Conservation (phyloP, 2,888 invertebrate genomes). For the Helleia helle region DNA sequence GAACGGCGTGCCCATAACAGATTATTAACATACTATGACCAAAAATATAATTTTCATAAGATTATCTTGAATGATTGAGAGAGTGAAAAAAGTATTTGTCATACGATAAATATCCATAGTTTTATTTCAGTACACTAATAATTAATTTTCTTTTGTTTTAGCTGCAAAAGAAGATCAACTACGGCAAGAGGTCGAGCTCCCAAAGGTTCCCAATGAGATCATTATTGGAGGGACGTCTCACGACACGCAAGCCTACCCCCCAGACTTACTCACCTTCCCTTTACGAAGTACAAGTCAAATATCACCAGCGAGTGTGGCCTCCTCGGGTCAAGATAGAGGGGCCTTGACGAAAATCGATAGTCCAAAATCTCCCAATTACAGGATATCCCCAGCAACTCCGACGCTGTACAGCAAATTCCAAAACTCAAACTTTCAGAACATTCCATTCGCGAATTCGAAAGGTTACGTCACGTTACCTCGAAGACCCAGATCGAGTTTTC, state of each 20-base stretch:
- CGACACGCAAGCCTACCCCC: slow-evolving; percentile 80
- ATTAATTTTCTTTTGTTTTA: slow-evolving; percentile 35
- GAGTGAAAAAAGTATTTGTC: too few species aligned
- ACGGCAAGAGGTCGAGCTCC: slow-evolving; percentile 74
- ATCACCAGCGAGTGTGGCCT: slow-evolving; percentile 63
- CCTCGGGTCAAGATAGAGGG: slow-evolving; percentile 25
- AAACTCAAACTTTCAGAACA: slow-evolving; percentile 73
- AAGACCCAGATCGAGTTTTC: slow-evolving; percentile 80
- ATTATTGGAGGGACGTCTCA: slow-evolving; percentile 56
- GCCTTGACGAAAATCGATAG: slow-evolving; percentile 29
- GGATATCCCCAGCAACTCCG: slow-evolving; percentile 40
- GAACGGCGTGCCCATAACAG: too few species aligned
- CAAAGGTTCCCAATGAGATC: slow-evolving; percentile 67
- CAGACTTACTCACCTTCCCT: slow-evolving; percentile 87
- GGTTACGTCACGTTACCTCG: slow-evolving; percentile 92
- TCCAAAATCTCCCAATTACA: slow-evolving; percentile 58
- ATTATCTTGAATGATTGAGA: too few species aligned
- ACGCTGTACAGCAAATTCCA: slow-evolving; percentile 65
- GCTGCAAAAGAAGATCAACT: slow-evolving; percentile 76
- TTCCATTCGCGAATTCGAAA: slow-evolving; percentile 76
- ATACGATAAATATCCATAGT: too few species aligned
- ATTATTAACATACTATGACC: too few species aligned
- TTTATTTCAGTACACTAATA: too few species aligned
- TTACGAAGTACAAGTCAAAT: slow-evolving; percentile 55
- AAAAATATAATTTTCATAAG: too few species aligned